These are phyloP conservation scores for Karalla daura DNA, from an alignment of 2,797 vertebrate genomes.

Conservation along the genomic window DNA sequence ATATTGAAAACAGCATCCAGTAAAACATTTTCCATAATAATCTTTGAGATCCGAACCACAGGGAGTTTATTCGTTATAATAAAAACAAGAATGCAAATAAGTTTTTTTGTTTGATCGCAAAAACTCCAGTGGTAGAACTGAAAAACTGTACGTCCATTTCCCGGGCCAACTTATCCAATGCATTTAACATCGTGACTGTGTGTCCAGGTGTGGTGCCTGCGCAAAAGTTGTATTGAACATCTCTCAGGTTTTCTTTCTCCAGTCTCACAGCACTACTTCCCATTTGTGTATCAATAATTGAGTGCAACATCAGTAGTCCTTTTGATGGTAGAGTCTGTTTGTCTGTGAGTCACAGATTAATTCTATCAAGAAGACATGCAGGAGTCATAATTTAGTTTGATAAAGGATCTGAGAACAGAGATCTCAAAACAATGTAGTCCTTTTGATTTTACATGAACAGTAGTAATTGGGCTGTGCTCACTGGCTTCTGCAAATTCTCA, in stretches of 20 bases:
- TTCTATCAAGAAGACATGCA: neutral
- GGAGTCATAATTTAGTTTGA: neutral
- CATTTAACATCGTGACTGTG: no score
- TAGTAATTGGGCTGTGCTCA: neutral
- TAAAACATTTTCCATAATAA: neutral
- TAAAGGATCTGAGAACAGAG: neutral
- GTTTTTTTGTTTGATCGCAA: no score
- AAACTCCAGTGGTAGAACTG: no score
- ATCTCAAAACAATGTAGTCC: neutral
- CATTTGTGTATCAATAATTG: neutral
- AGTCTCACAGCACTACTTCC: no score
- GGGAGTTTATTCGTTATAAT: neutral
- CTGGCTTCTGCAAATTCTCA: neutral
- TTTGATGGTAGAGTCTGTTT: neutral
- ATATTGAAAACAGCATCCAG: constrained; percentile 1
- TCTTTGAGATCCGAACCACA: neutral
- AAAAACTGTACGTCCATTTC: no score
- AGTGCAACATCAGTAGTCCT: neutral
- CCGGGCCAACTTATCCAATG: no score
- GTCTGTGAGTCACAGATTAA: no score
- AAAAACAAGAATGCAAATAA: no score
- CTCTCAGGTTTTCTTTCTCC: no score
- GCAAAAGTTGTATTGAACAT: no score
- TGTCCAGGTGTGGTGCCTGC: no score
- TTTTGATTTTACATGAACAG: neutral